These are phyloP conservation scores for Numenius phaeopus DNA, from an alignment of 2,797 vertebrate species.

Conservation along the genomic window DNA sequence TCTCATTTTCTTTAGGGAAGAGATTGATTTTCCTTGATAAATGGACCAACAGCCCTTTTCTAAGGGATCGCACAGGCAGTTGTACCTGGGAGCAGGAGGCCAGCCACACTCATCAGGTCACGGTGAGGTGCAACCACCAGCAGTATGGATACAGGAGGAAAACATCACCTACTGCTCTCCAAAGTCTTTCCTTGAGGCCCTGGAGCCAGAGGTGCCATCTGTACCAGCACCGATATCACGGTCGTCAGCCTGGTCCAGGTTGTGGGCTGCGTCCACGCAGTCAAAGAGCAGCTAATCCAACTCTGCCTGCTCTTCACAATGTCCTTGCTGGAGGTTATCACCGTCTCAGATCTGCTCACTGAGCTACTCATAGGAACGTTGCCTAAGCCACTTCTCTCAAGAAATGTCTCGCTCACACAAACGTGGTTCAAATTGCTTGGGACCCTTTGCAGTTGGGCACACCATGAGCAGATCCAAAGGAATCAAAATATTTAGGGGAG, in stretches of 20 bases:
- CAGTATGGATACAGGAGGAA: not conserved
- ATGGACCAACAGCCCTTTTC: not conserved
- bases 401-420: fast-evolving
- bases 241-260: not conserved
- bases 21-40: not conserved
- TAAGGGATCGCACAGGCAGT: not conserved
- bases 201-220: not conserved
- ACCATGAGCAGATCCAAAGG: not conserved
- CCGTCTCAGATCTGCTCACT: not conserved
- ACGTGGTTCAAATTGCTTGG: not conserved
- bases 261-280: fast-evolving
- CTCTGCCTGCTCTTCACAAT: not conserved
- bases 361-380: not conserved
- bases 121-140: not conserved
- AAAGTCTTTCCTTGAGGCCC: not conserved
- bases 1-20: not conserved
- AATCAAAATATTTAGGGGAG: not conserved
- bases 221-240: not conserved
- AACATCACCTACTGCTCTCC: not conserved
- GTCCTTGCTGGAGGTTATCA: not conserved
- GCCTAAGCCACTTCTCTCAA: not conserved
- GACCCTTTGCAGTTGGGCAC: not conserved
- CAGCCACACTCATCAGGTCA: no score
- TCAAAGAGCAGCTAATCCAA: not conserved
- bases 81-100: not conserved